These are phyloP conservation scores for Athalia cordata DNA, from an alignment of 2,888 invertebrate species.

Conservation along the genomic window DNA sequence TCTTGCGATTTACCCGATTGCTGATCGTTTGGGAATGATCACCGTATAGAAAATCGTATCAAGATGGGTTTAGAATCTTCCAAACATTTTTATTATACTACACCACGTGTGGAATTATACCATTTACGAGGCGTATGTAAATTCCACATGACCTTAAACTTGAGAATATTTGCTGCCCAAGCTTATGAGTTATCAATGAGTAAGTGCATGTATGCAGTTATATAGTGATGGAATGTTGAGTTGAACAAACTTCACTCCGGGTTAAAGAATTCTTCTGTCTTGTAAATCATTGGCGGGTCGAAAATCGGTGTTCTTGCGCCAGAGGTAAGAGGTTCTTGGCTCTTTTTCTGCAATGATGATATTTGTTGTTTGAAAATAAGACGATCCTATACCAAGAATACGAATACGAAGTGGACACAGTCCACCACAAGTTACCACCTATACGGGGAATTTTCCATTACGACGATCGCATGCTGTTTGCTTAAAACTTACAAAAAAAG, in stretches of 20 bases:
- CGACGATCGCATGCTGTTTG: too few relatives aligned
- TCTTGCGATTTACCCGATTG: constrained; percentile 66
- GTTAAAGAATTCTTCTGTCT: constrained; percentile 64
- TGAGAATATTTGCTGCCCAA: too few relatives aligned
- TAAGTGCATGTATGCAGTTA: too few relatives aligned
- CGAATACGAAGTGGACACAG: neutral
- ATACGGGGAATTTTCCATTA: too few relatives aligned
- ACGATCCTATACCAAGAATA: neutral
- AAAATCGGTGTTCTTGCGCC: constrained; percentile 52
- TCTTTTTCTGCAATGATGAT: constrained; percentile 62
- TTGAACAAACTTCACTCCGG: constrained; percentile 47
- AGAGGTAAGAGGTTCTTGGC: constrained; percentile 57
- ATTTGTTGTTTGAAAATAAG: constrained; percentile 47
- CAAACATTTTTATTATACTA: too few relatives aligned
- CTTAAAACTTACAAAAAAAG: constrained; percentile 66
- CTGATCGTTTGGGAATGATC: constrained; percentile 57
- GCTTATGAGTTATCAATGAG: too few relatives aligned
- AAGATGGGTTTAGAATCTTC: too few relatives aligned
- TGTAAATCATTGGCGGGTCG: constrained; percentile 63
- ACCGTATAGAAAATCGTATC: neutral
- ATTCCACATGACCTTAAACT: too few relatives aligned
- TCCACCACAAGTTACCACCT: too few relatives aligned
- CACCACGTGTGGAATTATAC: too few relatives aligned
- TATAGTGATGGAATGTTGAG: neutral
- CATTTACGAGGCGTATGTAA: too few relatives aligned